A percentile compares a stretch with the other conserved stretches of the same genome.
Conservation (phyloP, 2,797 vertebrate genomes). For the Spinus olivaceus region DNA sequence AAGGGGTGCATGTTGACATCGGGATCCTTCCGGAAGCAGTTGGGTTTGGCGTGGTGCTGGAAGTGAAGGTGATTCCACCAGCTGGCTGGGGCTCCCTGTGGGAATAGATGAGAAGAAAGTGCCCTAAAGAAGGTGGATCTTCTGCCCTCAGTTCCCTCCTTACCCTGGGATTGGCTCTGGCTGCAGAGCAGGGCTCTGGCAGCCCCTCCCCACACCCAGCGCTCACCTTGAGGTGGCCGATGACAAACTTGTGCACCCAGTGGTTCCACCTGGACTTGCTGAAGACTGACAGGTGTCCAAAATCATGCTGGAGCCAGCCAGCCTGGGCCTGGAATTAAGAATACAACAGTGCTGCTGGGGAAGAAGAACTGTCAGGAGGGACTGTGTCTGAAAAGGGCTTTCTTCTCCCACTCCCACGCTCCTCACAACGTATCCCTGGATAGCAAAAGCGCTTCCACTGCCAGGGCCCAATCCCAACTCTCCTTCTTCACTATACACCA, state of each 20-base stretch:
- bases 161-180: background rate
- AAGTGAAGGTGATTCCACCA: conserved; percentile 87
- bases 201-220: background rate
- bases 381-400: background rate
- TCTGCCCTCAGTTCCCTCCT: background rate
- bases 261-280: conserved; percentile 79
- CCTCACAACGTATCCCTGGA: background rate
- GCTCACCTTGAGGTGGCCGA: conserved; percentile 81
- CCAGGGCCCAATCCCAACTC: background rate
- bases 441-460: background rate
- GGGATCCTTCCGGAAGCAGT: conserved; percentile 82
- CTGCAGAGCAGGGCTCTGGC: background rate
- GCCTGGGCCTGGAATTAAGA: conserved; percentile 72
- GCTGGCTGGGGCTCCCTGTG: conserved; percentile 80
- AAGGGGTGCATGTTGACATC: conserved; percentile 83
- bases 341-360: background rate
- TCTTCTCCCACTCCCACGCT: background rate
- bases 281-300: conserved; percentile 81
- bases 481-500: background rate
- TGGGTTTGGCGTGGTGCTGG: conserved; percentile 84
- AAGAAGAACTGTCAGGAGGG: background rate
- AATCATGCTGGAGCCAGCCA: conserved; percentile 84
- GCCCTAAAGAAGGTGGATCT: background rate
- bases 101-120: background rate
- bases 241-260: conserved; percentile 79